Evolutionary conservation across 1,140 invertebrate genomes (phyloP).

Genomic region (Chymomyza costata): DNA sequence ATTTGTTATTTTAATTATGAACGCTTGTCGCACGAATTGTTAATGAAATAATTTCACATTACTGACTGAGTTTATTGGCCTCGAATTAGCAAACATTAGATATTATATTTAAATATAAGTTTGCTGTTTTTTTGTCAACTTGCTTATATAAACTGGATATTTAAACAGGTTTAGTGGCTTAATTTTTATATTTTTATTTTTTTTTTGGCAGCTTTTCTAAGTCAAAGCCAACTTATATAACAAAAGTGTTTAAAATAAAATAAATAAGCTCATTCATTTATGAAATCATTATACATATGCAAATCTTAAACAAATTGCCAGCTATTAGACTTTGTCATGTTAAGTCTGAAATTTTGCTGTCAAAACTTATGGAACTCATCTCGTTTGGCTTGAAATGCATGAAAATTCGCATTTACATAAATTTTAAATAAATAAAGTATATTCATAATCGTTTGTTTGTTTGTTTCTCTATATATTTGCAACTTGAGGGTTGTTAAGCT

Average conservation of each 20-base stretch:
- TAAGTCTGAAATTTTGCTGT: too few relatives aligned
- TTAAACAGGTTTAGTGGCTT: slow-evolving; percentile 47
- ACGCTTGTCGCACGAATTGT: slow-evolving; percentile 1
- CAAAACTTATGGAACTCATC: too few relatives aligned
- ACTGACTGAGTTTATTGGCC: slow-evolving; percentile 55
- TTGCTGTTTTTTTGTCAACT: slow-evolving; percentile 36
- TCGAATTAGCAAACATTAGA: slow-evolving; percentile 26
- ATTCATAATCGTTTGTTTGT: not conserved
- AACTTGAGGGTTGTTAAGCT: not conserved
- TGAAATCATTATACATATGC: too few relatives aligned
- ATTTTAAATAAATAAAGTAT: too few relatives aligned
- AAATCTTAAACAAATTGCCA: too few relatives aligned
- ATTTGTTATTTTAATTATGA: slow-evolving; percentile 15
- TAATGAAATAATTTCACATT: slow-evolving; percentile 9
- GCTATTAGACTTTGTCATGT: too few relatives aligned
- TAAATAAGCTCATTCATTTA: too few relatives aligned
- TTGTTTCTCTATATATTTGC: too few relatives aligned
- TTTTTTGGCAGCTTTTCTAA: slow-evolving; percentile 34
- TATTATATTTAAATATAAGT: slow-evolving; percentile 35
- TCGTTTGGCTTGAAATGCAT: too few relatives aligned
- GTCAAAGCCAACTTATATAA: too few relatives aligned
- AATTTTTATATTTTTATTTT: slow-evolving; percentile 16
- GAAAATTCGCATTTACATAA: slow-evolving; percentile 15
- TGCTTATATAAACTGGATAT: slow-evolving; percentile 56
- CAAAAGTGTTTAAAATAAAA: too few relatives aligned